These are phyloP conservation scores for Hemiscyllium ocellatum DNA, from an alignment of 2,113 vertebrate species.

Conservation along the genomic window DNA sequence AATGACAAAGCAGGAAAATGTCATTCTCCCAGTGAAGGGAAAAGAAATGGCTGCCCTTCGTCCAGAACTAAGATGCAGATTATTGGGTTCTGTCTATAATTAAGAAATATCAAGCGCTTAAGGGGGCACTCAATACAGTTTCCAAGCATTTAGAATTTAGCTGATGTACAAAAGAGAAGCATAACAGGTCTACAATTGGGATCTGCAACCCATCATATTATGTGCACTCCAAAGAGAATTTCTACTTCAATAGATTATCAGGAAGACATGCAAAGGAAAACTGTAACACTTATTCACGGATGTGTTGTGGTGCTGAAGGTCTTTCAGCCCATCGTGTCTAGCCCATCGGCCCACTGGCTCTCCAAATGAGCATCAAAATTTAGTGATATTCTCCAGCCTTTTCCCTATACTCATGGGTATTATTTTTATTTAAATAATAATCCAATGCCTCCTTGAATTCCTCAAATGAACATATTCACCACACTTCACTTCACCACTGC, in stretches of 20 bases:
- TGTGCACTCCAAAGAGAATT: neutral
- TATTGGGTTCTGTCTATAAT: neutral
- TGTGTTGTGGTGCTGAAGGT: no score
- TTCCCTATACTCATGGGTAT: no score
- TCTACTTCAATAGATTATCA: neutral
- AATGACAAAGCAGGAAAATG: neutral
- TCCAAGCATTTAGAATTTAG: neutral
- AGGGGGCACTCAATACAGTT: neutral
- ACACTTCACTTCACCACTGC: neutral
- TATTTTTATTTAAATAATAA: no score
- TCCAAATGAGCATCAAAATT: no score
- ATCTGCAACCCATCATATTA: neutral
- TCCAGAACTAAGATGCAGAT: neutral
- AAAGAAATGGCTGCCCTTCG: neutral
- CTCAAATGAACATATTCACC: no score
- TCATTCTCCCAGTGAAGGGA: neutral
- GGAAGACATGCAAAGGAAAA: neutral
- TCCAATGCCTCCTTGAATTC: no score
- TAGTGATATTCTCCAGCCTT: no score
- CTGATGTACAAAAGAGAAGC: neutral
- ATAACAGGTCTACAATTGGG: neutral
- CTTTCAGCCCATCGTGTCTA: no score
- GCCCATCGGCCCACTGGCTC: no score
- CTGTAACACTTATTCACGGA: neutral
- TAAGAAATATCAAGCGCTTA: neutral